Percentiles rank a stretch among this genome's conserved stretches.
Evolutionary conservation across 2,888 invertebrate genomes (phyloP).

Genomic region (Tholera decimalis): DNA sequence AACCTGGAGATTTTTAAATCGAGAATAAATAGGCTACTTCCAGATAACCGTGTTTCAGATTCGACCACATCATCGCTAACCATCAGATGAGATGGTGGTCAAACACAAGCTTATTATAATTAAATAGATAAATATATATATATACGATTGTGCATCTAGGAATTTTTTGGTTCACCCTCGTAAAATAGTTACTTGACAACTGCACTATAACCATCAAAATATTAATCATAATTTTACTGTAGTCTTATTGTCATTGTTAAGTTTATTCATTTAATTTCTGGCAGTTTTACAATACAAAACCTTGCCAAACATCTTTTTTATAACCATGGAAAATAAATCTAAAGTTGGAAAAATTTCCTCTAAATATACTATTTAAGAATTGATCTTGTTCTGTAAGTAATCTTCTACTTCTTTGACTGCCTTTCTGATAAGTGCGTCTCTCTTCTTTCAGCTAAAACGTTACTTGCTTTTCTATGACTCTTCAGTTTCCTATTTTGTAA

Average conservation of each 20-base stretch:
- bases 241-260: not conserved
- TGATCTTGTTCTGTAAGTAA: constrained; percentile 19
- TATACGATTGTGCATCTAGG: too few species aligned
- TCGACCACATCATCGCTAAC: too few species aligned
- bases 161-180: too few species aligned
- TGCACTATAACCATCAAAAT: not conserved
- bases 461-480: constrained; percentile 38
- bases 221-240: not conserved
- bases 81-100: too few species aligned
- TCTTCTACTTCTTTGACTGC: not conserved
- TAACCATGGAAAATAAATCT: not conserved
- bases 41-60: too few species aligned
- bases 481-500: constrained; percentile 1
- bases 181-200: not conserved
- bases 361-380: constrained; percentile 20
- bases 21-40: too few species aligned
- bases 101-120: too few species aligned
- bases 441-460: constrained; percentile 29
- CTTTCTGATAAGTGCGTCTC: constrained; percentile 4
- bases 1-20: too few species aligned
- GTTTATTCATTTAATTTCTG: not conserved
- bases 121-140: too few species aligned
- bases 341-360: not conserved
- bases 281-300: not conserved
- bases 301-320: not conserved